Evolutionary conservation across 2,113 vertebrate genomes (phyloP).

Genomic region (Platichthys flesus): DNA sequence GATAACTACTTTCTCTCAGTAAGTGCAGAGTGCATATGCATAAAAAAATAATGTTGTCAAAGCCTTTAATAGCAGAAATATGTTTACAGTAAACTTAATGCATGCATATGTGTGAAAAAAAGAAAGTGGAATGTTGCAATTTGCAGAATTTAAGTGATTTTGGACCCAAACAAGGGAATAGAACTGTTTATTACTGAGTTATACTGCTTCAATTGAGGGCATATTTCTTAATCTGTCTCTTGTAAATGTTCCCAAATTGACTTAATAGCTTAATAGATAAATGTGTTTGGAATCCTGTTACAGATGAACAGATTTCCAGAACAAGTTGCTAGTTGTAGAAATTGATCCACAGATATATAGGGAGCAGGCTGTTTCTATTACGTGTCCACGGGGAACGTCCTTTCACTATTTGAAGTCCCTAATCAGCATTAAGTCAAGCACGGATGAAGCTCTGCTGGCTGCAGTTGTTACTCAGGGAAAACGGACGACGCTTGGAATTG

Average conservation of each 20-base stretch:
- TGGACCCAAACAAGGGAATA: no score
- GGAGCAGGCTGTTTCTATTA: neutral
- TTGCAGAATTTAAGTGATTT: no score
- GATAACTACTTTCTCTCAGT: neutral
- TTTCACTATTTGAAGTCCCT: neutral
- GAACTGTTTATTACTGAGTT: no score
- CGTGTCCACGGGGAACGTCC: neutral
- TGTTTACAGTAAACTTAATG: no score
- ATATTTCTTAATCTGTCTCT: neutral
- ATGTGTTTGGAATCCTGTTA: neutral
- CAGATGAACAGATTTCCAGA: neutral
- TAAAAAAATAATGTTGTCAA: no score
- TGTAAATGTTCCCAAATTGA: neutral
- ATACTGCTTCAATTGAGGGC: neutral
- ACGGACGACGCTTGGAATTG: neutral
- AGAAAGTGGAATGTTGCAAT: no score
- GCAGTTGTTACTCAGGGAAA: neutral
- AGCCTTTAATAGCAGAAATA: no score
- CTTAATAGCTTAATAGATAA: neutral
- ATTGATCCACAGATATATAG: neutral
- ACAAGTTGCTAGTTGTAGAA: neutral
- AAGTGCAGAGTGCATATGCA: no score
- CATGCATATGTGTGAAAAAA: no score
- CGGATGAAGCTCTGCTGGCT: slow-evolving; percentile 5
- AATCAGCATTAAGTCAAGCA: neutral